Base-by-base conservation (phyloP, 1,140 invertebrate genomes). In the Drosophila watanabei region DNA sequence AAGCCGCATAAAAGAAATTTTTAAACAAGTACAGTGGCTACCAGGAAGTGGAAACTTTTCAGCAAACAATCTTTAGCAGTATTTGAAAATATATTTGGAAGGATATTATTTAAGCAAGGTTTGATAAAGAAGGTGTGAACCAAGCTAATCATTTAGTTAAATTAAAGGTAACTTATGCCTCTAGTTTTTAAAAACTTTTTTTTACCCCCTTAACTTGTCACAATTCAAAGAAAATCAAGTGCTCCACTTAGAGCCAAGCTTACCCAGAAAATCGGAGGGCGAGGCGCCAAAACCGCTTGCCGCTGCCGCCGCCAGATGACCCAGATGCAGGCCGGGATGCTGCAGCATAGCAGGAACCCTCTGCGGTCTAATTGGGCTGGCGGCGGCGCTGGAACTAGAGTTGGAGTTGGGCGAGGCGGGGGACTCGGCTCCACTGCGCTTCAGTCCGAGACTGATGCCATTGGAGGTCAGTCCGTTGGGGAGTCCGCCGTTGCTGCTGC, bases 181-280 rank as follows among this genome's bases (percentile, higher is more conserved):
- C 24, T 24, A 3, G 24, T 24, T 24, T 24, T 24, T 24, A 24
- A 24, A 24, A 24, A 24, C 3, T 2, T 24, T 24, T 24, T 24
- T 24, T 2, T 24, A 24, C 16, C 7, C 9, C 2, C 5, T 18
- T 4, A 45, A 11, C 5, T 20, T 45, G 9, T 8, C 10, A 11
- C 18, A 45, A 24, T 5, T 45, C 4, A 18, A 4, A 45, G 10
- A 45, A 45, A 11, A 8, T n/a, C 6, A 18, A 18, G 8, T 2
- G 6, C 6, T 46, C 10, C 10, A 6, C 11, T 46, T 13, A 2
- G 18, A 5, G 14, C 13, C 5, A 10, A 16, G 69, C 95, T 94
- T 93, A 97, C 97, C 96, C 79, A 97, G 94, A 84, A 97, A 96
- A 88, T 97, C 96, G 0, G 95, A 95, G 9, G 95, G 94, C 1